These are phyloP conservation scores for Cichladusa arquata DNA, from an alignment of 2,113 vertebrate genomes.

Conservation along the genomic window DNA sequence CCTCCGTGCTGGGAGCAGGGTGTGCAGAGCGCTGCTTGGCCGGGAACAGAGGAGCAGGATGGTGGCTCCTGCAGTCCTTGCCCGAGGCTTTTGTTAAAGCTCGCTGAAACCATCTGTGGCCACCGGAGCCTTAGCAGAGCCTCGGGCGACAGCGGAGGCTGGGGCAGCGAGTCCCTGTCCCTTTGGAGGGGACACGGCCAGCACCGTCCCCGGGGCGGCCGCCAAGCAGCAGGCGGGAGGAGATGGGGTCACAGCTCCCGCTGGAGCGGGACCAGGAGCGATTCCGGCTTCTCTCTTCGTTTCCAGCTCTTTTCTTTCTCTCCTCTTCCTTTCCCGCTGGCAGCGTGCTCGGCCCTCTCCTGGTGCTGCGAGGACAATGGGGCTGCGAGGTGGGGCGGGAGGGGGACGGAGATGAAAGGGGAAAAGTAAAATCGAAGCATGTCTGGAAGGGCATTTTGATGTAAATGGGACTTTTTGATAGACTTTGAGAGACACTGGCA, in stretches of 20 bases:
- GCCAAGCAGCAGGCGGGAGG: background rate
- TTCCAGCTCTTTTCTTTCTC: slow-evolving; percentile 5
- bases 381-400: slow-evolving; percentile 22
- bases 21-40: background rate
- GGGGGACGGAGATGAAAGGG: slow-evolving; percentile 57
- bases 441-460: slow-evolving; percentile 62
- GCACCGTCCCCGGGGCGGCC: background rate
- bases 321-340: background rate
- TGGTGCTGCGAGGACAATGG: slow-evolving; percentile 22
- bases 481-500: slow-evolving; percentile 46
- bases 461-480: slow-evolving; percentile 67
- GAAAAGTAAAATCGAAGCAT: slow-evolving; percentile 48
- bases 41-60: accelerated
- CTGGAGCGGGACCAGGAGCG: slow-evolving; percentile 28
- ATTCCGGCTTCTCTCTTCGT: slow-evolving; percentile 35
- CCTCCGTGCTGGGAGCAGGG: background rate
- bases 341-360: background rate
- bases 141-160: background rate
- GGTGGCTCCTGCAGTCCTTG: background rate
- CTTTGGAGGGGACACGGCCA: background rate
- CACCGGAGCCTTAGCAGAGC: background rate
- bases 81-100: background rate
- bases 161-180: background rate
- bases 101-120: slow-evolving; percentile 3
- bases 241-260: background rate